phyloP scores from a whole-genome alignment of 2,797 vertebrate genomes.

The Luscinia luscinia region DNA sequence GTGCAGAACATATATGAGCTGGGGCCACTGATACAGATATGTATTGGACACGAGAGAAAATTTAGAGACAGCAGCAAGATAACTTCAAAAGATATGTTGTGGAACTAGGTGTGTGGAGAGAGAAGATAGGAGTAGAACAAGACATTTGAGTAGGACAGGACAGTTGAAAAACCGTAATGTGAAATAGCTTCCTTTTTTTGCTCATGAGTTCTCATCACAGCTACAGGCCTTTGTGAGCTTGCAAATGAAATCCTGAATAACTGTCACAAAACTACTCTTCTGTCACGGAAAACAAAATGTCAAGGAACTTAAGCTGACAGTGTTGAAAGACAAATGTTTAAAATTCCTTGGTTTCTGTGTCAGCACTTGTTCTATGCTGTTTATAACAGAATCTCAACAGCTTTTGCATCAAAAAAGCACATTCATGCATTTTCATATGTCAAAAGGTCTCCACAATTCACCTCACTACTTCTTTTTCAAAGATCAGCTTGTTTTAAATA shows the following conservation, averaged over 20 bases:
- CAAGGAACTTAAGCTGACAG: constrained; percentile 33
- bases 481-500: neutral
- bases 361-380: neutral
- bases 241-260: constrained; percentile 28
- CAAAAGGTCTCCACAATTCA: constrained; percentile 29
- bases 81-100: neutral
- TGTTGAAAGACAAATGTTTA: constrained; percentile 16
- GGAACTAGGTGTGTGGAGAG: accelerated
- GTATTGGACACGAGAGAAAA: neutral
- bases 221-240: neutral
- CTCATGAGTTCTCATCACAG: neutral
- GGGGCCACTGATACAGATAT: neutral
- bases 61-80: neutral
- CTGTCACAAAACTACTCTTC: constrained; percentile 46
- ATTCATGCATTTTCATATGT: constrained; percentile 39
- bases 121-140: neutral
- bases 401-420: constrained; percentile 63
- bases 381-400: constrained; percentile 35
- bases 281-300: constrained; percentile 36
- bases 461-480: neutral
- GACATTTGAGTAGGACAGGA: neutral
- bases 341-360: neutral
- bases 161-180: neutral
- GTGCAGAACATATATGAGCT: neutral
- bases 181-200: neutral